A percentile compares a stretch with the other conserved stretches of the same genome.
These are phyloP conservation scores for Emys orbicularis DNA, from an alignment of 2,797 vertebrate genomes.

Conservation along the genomic window DNA sequence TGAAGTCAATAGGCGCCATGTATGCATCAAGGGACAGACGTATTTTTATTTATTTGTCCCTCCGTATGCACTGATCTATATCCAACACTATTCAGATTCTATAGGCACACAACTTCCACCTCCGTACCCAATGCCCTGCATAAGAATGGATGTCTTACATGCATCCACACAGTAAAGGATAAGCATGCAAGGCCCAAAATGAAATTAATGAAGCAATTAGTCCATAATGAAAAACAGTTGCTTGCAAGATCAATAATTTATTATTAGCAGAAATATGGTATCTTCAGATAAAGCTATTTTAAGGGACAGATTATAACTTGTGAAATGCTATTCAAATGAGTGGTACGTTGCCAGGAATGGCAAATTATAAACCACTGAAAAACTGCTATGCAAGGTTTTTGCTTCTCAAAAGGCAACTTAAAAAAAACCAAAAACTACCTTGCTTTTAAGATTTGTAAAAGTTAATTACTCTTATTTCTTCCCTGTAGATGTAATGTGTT, in stretches of 20 bases:
- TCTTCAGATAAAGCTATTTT: background rate
- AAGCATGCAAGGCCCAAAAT: background rate
- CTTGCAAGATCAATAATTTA: background rate
- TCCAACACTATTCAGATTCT: background rate
- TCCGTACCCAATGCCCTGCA: background rate
- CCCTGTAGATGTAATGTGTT: too few relatives aligned
- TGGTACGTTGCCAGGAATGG: too few relatives aligned
- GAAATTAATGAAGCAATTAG: constrained; percentile 15
- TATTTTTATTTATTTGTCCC: background rate
- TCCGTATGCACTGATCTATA: background rate
- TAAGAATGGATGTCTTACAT: background rate
- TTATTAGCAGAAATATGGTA: background rate
- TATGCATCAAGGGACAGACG: background rate
- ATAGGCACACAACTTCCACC: background rate
- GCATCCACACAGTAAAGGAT: background rate
- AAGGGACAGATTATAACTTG: background rate
- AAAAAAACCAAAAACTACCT: too few relatives aligned
- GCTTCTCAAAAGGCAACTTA: too few relatives aligned
- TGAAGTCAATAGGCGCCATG: background rate
- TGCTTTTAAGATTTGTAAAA: too few relatives aligned
- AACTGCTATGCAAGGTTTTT: too few relatives aligned
- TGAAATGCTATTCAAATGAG: background rate
- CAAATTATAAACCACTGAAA: too few relatives aligned
- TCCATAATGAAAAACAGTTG: background rate
- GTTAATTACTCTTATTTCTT: too few relatives aligned